Percentiles rank a stretch among this genome's conserved stretches.
Conservation (phyloP, 2,888 invertebrate species). For the Pomacea canaliculata region DNA sequence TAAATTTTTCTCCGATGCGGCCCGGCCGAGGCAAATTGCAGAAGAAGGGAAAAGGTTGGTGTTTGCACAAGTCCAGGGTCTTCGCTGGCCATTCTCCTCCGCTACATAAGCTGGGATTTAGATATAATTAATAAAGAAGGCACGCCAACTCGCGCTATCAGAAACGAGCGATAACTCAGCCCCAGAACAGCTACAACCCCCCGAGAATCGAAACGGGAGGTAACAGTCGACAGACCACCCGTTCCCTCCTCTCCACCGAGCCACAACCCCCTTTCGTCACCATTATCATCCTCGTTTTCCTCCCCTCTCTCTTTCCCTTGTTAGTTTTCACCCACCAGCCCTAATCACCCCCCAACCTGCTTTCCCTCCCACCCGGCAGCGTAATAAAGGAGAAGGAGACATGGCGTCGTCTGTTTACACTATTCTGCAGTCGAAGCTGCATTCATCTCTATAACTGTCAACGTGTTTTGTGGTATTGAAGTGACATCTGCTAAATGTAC, state of each 20-base stretch:
- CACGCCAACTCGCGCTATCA: conserved; percentile 41
- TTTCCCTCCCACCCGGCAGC: too few relatives aligned
- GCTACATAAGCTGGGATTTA: conserved; percentile 43
- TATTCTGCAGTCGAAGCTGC: too few relatives aligned
- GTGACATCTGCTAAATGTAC: too few relatives aligned
- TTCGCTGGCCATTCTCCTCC: conserved; percentile 34
- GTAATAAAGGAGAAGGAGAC: too few relatives aligned
- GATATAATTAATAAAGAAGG: conserved; percentile 46
- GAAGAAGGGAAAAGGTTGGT: neutral
- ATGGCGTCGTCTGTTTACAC: too few relatives aligned
- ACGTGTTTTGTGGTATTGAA: too few relatives aligned
- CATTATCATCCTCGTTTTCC: too few relatives aligned
- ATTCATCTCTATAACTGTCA: too few relatives aligned
- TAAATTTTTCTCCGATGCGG: conserved; percentile 36
- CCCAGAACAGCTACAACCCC: neutral
- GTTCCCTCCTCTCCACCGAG: neutral
- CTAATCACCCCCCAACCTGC: too few relatives aligned
- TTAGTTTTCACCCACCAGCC: too few relatives aligned
- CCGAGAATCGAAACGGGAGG: neutral
- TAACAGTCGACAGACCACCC: neutral
- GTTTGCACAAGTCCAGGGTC: conserved; percentile 34
- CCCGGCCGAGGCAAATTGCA: conserved; percentile 8
- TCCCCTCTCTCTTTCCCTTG: too few relatives aligned
- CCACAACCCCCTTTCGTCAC: neutral
- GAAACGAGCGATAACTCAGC: neutral